Evolutionary conservation across 1,140 invertebrate genomes (phyloP).

Genomic region (Listronotus oregonensis): DNA sequence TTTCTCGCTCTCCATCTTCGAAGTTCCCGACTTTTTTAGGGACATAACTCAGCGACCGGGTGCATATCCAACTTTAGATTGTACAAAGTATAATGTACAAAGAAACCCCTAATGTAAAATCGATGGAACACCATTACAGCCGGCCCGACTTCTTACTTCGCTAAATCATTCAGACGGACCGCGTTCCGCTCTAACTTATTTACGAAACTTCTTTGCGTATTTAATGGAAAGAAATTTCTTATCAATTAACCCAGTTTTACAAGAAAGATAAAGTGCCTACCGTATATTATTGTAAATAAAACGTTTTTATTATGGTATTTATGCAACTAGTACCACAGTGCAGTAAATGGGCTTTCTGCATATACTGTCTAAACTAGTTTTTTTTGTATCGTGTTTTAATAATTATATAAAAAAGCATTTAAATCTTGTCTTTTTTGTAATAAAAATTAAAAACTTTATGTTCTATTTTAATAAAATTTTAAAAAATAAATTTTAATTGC

Average conservation of each 20-base stretch:
- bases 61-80: constrained; percentile 58
- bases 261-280: too few species aligned
- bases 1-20: constrained; percentile 52
- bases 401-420: too few species aligned
- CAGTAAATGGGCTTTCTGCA: too few species aligned
- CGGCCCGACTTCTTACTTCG: constrained; percentile 52
- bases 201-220: constrained; percentile 16
- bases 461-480: too few species aligned
- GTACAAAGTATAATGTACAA: constrained; percentile 59
- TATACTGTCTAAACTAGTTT: too few species aligned
- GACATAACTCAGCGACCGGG: constrained; percentile 53
- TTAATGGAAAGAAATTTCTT: constrained; percentile 15
- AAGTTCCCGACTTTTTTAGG: constrained; percentile 53
- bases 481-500: too few species aligned
- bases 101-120: constrained; percentile 59
- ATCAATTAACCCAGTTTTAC: background rate
- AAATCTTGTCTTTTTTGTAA: too few species aligned
- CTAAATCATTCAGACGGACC: constrained; percentile 51
- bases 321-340: too few species aligned
- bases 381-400: too few species aligned
- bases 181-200: constrained; percentile 43
- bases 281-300: too few species aligned
- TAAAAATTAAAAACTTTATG: too few species aligned
- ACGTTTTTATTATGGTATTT: too few species aligned
- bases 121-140: constrained; percentile 57